A percentile compares a stretch with the other conserved stretches of the same genome.
These are phyloP conservation scores for Falco punctatus DNA, from an alignment of 2,113 vertebrate genomes.

Conservation along the genomic window DNA sequence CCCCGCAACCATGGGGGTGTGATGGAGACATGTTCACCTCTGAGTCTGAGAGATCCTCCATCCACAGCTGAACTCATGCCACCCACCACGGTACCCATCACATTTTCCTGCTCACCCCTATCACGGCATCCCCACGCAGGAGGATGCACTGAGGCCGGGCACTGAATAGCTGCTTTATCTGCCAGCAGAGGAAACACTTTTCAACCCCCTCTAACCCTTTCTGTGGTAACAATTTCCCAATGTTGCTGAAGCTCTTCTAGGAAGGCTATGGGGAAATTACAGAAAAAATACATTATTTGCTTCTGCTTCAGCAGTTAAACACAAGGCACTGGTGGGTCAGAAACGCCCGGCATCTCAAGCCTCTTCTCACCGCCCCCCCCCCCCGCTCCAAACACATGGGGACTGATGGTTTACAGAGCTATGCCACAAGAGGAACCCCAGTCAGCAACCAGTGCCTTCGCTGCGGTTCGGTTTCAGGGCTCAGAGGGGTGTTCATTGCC, in stretches of 20 bases:
- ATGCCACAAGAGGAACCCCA: rapidly evolving
- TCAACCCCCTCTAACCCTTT: not conserved
- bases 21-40: not conserved
- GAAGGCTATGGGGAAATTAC: not conserved
- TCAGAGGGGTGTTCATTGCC: not conserved
- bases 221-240: not conserved
- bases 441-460: rapidly evolving
- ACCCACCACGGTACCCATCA: not conserved
- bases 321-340: not conserved
- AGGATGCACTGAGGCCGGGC: not conserved
- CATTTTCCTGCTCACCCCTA: not conserved
- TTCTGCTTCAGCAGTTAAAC: not conserved
- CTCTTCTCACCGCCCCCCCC: not conserved
- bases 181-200: slow-evolving; percentile 23
- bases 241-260: rapidly evolving
- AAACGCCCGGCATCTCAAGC: not conserved
- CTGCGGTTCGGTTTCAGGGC: rapidly evolving
- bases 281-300: not conserved
- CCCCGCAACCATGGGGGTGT: not conserved
- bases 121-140: rapidly evolving
- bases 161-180: slow-evolving; percentile 6
- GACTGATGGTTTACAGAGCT: not conserved
- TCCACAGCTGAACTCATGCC: not conserved
- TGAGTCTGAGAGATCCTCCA: rapidly evolving
- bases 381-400: not conserved